These are phyloP conservation scores for Carapus acus DNA, from an alignment of 2,797 vertebrate species.

Conservation along the genomic window DNA sequence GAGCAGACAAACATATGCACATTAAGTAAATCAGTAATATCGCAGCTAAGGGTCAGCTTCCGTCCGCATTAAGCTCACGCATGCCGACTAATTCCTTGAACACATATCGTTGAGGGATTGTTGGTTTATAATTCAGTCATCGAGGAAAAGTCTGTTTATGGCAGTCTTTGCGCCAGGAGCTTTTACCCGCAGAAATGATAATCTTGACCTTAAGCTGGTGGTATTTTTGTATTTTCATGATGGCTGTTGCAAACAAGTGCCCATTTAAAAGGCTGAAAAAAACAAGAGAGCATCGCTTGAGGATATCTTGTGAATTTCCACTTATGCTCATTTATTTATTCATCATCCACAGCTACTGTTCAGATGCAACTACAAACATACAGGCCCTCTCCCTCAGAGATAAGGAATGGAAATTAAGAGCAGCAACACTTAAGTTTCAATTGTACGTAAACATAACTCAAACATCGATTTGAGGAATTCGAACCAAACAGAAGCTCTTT, in stretches of 20 bases:
- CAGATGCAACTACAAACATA: too few species aligned
- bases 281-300: too few species aligned
- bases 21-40: slow-evolving; percentile 24
- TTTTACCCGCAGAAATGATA: slow-evolving; percentile 12
- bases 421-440: too few species aligned
- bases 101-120: slow-evolving; percentile 52
- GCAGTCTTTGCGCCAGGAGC: slow-evolving; percentile 19
- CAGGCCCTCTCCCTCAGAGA: too few species aligned
- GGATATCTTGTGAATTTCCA: too few species aligned
- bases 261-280: too few species aligned
- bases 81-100: slow-evolving; percentile 39
- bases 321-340: too few species aligned
- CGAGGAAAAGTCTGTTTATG: slow-evolving; percentile 34
- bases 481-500: too few species aligned
- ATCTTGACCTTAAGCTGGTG: slow-evolving; percentile 25
- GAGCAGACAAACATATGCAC: slow-evolving; percentile 23
- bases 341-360: too few species aligned
- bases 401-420: too few species aligned
- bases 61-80: slow-evolving; percentile 29
- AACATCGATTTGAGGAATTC: too few species aligned
- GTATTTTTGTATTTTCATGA: slow-evolving; percentile 11
- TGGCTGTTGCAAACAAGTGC: background rate
- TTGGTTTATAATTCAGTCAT: slow-evolving; percentile 40
- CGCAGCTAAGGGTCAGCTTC: slow-evolving; percentile 25
- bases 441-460: too few species aligned